phyloP scores from a whole-genome alignment of 2,113 vertebrate genomes.

The Catharus bicknelli region DNA sequence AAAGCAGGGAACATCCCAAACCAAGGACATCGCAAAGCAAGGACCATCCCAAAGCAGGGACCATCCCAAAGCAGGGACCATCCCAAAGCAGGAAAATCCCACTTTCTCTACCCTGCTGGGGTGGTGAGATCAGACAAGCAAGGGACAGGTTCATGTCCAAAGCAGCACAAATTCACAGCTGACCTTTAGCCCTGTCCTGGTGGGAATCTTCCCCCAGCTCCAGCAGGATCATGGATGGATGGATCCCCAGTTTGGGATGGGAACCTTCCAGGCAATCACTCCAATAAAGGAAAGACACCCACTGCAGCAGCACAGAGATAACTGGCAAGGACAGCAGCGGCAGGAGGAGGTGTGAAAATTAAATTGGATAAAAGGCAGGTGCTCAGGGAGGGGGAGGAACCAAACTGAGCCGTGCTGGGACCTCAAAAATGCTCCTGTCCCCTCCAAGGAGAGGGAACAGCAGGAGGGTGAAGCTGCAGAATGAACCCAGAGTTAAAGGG shows the following conservation, averaged over 20 bases:
- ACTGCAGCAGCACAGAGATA: background rate
- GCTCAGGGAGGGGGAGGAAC: background rate
- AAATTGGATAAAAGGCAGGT: slow-evolving; percentile 62
- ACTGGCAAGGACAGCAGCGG: slow-evolving; percentile 8
- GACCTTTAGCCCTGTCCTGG: background rate
- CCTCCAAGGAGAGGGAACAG: background rate
- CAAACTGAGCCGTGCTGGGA: background rate
- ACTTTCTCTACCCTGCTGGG: accelerated
- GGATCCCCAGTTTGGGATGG: background rate
- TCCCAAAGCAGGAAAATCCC: no score
- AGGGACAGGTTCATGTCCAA: background rate
- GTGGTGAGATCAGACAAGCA: accelerated
- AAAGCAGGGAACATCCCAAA: no score
- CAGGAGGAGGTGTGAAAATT: slow-evolving; percentile 62
- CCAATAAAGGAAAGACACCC: background rate
- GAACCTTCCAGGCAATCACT: background rate
- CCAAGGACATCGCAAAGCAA: no score
- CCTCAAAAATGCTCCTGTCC: background rate
- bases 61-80: no score
- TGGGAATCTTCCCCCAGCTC: background rate
- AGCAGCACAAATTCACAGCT: background rate
- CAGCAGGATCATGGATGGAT: background rate
- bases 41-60: no score
- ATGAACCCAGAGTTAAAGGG: background rate
- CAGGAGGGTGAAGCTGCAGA: background rate